Evolutionary conservation across 2,113 vertebrate species (phyloP).

Genomic region (Himantopus leucocephalus): DNA sequence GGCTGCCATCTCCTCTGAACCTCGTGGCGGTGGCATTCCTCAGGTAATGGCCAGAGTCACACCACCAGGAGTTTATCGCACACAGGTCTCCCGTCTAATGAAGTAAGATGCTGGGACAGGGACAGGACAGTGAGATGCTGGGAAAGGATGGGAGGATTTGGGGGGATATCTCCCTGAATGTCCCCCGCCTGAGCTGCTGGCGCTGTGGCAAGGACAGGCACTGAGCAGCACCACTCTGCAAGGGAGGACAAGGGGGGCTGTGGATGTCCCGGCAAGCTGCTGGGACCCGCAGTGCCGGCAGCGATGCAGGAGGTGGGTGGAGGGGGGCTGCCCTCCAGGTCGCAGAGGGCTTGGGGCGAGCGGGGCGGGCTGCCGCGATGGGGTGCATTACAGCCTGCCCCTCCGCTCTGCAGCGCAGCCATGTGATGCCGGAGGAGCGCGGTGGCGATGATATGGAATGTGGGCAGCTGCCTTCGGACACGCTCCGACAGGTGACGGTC

Average conservation of each 20-base stretch:
- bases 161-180: accelerated
- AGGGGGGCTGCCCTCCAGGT: background rate
- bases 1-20: background rate
- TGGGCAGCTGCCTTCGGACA: conserved; percentile 89
- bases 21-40: accelerated
- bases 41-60: background rate
- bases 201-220: background rate
- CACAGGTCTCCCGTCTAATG: background rate
- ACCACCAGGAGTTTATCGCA: accelerated
- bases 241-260: accelerated
- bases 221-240: accelerated
- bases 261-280: background rate
- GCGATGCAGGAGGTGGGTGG: background rate
- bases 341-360: background rate
- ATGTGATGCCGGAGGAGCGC: conserved; percentile 90
- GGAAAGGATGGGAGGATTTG: background rate
- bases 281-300: background rate
- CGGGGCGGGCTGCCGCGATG: accelerated
- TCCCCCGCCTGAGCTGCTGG: background rate
- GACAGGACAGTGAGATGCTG: background rate
- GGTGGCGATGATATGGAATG: conserved; percentile 91
- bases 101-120: background rate
- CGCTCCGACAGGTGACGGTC: conserved; percentile 90
- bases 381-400: background rate
- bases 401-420: conserved; percentile 69